Base-by-base conservation (phyloP, 2,113 vertebrate species). In the Tychaedon coryphoeus region DNA sequence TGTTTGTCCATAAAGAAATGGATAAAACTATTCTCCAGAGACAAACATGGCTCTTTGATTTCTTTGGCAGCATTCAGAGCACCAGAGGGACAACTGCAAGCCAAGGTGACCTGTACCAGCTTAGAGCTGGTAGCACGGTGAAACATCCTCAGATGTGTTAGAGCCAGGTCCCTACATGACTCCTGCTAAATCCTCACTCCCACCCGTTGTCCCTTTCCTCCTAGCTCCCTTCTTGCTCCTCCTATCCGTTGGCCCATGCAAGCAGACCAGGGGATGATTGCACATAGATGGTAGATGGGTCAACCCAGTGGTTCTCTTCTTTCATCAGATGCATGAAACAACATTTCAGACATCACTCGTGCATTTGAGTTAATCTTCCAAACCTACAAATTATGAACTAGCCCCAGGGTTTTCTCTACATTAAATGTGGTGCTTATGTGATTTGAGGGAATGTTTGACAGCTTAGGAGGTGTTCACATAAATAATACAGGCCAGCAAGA, bases 41-140 rank as follows among this genome's bases (percentile, higher is more conserved):
- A 16, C 7, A 13, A 8, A 18, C 3, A 5, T 6, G 12, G 25
- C 11, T 75, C 19, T 75, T 6, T 0, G 1, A 42, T 64, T 47
- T 79, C 73, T 84, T 56, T 60, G 54, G 17, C 33, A 56, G 34
- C 0, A 0, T 42, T 86, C 34, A 42, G 58, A 69, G 34, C 13
- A 56, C 12, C 69, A 60, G 25, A 56, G 22, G 18, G 12, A 56
- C 50, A 64, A 15, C 25, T 33, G 23, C 43, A 64, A 86, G 25
- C 50, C 51, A 25, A 45, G 50, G 40, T 38, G 70, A 47, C 12
- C 51, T 47, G 7, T 12, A 8, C 14, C 34, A 56, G 8, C 13
- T 51, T 25, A n/a, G 67, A 92, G 45, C 53, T 86, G 64, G 42
- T 19, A 74, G 26, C 12, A 8, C 0, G 20, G 34, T 53, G 51